phyloP scores from a whole-genome alignment of 2,797 vertebrate species.

The Podargus strigoides region DNA sequence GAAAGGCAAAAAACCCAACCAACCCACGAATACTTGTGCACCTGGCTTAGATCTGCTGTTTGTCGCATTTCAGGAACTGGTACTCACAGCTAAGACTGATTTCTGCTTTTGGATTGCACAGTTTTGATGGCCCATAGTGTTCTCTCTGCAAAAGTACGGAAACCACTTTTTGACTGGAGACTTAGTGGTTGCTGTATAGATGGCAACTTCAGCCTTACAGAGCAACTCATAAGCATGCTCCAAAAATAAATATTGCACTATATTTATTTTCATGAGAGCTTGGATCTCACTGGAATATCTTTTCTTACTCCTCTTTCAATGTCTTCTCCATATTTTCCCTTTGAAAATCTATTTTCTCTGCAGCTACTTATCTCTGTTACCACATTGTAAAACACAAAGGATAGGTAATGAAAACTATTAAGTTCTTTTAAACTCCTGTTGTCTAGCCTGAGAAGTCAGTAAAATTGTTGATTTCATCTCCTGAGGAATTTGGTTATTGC shows the following conservation, averaged over 20 bases:
- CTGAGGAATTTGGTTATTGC: background rate
- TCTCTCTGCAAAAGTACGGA: background rate
- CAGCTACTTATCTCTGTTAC: background rate
- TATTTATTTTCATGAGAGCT: background rate
- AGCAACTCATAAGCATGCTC: background rate
- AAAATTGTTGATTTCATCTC: slow-evolving; percentile 22
- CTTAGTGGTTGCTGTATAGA: background rate
- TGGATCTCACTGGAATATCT: background rate
- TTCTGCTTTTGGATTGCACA: background rate
- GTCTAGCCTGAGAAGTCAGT: background rate
- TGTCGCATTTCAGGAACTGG: background rate
- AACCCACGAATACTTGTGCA: background rate
- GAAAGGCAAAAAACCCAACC: background rate
- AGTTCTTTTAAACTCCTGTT: slow-evolving; percentile 11
- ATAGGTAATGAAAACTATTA: too few relatives aligned
- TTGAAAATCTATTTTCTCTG: background rate
- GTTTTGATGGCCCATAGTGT: background rate
- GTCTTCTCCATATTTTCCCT: background rate
- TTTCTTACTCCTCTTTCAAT: background rate
- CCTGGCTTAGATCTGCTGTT: background rate
- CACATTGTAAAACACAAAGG: background rate
- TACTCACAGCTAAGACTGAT: background rate
- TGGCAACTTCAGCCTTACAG: background rate
- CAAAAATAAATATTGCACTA: background rate
- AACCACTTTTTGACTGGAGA: background rate